A percentile compares a stretch with the other conserved stretches of the same genome.
These are phyloP conservation scores for Hephaestus fuliginosus DNA, from an alignment of 2,797 vertebrate species.

Conservation along the genomic window DNA sequence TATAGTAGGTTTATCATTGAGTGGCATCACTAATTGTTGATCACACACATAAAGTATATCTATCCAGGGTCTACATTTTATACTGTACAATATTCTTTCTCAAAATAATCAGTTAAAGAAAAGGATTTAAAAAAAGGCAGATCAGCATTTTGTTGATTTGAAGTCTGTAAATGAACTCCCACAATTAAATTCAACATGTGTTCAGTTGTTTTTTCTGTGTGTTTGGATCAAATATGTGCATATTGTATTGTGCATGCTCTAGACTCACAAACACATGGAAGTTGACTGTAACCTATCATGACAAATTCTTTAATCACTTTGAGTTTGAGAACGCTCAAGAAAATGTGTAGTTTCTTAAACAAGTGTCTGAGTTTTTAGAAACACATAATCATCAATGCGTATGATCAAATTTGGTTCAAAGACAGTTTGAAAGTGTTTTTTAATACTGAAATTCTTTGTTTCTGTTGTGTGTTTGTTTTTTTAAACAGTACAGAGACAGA, in stretches of 20 bases:
- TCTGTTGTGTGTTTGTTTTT: conserved; percentile 45
- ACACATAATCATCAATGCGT: background rate
- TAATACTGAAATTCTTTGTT: background rate
- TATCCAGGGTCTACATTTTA: background rate
- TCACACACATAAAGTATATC: background rate
- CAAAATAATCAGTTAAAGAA: background rate
- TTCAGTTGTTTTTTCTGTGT: background rate
- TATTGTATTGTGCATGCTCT: background rate
- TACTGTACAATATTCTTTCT: background rate
- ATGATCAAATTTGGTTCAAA: background rate
- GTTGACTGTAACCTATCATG: background rate
- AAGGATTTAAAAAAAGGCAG: background rate
- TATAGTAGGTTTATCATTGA: conserved; percentile 63
- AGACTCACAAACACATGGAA: too few species aligned
- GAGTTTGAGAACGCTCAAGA: background rate
- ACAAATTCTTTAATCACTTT: background rate
- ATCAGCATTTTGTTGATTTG: background rate
- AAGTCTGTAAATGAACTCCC: background rate
- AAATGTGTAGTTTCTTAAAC: background rate
- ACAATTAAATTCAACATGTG: background rate
- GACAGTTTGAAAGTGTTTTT: background rate
- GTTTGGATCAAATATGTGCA: background rate
- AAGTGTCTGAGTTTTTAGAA: background rate
- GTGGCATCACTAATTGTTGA: background rate
- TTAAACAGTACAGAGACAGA: conserved; percentile 70